These are phyloP conservation scores for Valencia hispanica DNA, from an alignment of 2,797 vertebrate species.

Conservation along the genomic window DNA sequence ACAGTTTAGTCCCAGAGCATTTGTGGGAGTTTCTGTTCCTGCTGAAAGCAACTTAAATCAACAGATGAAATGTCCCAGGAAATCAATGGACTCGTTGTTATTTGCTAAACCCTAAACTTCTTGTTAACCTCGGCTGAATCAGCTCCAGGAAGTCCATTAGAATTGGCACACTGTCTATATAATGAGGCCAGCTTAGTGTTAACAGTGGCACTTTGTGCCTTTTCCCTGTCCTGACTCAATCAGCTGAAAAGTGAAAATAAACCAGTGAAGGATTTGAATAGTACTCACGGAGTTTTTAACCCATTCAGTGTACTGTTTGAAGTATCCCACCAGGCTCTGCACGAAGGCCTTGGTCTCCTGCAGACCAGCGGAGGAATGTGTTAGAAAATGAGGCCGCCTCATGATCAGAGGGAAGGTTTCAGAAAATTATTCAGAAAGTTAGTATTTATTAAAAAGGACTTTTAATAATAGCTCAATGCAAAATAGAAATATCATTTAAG, in stretches of 20 bases:
- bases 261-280: background rate
- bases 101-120: slow-evolving; percentile 12
- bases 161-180: background rate
- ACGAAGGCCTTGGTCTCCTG: slow-evolving; percentile 89
- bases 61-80: background rate
- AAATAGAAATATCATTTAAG: background rate
- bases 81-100: background rate
- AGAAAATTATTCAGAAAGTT: background rate
- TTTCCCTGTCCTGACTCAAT: background rate
- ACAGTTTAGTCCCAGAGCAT: background rate
- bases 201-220: slow-evolving; percentile 4
- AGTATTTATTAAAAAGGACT: background rate
- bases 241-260: background rate
- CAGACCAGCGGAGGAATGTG: background rate
- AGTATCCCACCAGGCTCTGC: slow-evolving; percentile 85
- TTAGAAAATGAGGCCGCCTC: background rate
- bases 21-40: background rate
- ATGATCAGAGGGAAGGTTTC: background rate
- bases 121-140: slow-evolving; percentile 3
- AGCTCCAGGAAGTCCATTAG: slow-evolving; percentile 1
- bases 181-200: background rate
- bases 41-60: slow-evolving; percentile 10
- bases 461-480: background rate
- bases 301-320: slow-evolving; percentile 90
- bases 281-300: slow-evolving; percentile 88